phyloP scores from a whole-genome alignment of 1,140 invertebrate species.

The Caerostris darwini region DNA sequence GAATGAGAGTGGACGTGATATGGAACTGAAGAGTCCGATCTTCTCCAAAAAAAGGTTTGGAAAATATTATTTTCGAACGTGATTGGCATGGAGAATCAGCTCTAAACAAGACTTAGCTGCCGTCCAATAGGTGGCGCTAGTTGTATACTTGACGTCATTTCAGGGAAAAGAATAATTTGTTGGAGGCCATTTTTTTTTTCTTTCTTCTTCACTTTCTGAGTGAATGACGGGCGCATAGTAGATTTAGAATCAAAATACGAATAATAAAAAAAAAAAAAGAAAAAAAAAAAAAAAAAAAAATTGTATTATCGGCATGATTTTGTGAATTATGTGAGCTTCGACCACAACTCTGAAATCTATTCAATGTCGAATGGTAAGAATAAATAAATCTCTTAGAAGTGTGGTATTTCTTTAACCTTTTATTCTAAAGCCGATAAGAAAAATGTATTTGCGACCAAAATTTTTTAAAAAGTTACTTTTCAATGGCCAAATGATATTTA shows the following conservation, averaged over 20 bases:
- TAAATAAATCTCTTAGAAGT: background rate
- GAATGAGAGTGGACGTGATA: conserved; percentile 19
- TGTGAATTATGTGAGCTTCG: background rate
- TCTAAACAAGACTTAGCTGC: conserved; percentile 30
- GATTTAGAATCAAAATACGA: background rate
- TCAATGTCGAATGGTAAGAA: background rate
- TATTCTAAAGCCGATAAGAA: background rate
- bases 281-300: background rate
- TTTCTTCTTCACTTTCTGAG: background rate
- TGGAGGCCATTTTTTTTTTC: background rate
- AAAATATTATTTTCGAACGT: conserved; percentile 63
- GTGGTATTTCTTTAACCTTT: background rate
- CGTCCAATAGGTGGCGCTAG: conserved; percentile 5
- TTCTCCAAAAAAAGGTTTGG: background rate
- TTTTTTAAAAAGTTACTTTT: background rate
- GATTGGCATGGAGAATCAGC: conserved; percentile 44
- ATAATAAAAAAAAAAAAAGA: background rate
- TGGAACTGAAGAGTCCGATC: conserved; percentile 45
- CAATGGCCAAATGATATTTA: background rate
- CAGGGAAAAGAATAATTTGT: background rate
- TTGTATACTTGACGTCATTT: background rate
- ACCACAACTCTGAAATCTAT: conserved; percentile 20
- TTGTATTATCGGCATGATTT: conserved; percentile 28
- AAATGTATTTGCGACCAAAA: background rate
- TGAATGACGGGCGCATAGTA: background rate